Conservation (phyloP, 2,797 vertebrate genomes). For the Eleutherodactylus coqui region DNA sequence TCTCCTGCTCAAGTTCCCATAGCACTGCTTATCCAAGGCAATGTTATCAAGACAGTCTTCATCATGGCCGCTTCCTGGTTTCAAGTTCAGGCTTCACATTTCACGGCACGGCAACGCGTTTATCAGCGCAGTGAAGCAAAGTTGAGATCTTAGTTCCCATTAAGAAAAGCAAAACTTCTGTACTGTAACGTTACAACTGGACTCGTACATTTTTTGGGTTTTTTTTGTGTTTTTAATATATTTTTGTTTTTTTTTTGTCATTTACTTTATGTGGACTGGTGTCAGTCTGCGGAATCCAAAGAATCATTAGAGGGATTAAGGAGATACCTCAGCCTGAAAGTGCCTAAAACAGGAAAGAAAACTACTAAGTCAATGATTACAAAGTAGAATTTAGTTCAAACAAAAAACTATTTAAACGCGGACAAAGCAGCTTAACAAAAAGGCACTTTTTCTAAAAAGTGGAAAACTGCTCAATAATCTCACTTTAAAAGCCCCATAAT, state of each 20-base stretch:
- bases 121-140: not conserved
- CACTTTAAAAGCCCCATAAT: not conserved
- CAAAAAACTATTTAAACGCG: constrained; percentile 74
- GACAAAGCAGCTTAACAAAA: constrained; percentile 60
- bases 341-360: constrained; percentile 89
- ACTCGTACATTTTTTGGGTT: constrained; percentile 62
- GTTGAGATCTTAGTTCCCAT: constrained; percentile 66
- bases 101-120: constrained; percentile 25
- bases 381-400: constrained; percentile 59
- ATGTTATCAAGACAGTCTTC: not conserved
- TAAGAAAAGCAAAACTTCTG: constrained; percentile 69
- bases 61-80: constrained; percentile 27
- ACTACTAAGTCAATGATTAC: constrained; percentile 70
- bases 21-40: constrained; percentile 3
- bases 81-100: constrained; percentile 31
- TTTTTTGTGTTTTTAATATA: not conserved
- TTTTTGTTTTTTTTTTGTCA: constrained; percentile 44
- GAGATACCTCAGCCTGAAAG: constrained; percentile 92
- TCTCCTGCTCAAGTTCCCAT: constrained; percentile 9
- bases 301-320: constrained; percentile 87
- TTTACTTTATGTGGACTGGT: constrained; percentile 68
- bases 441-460: constrained; percentile 69
- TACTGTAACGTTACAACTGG: constrained; percentile 81
- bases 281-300: constrained; percentile 91
- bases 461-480: constrained; percentile 15